Percentiles rank a stretch among this genome's conserved stretches.
Evolutionary conservation across 2,797 vertebrate species (phyloP).

Genomic region (Chromobotia macracanthus): DNA sequence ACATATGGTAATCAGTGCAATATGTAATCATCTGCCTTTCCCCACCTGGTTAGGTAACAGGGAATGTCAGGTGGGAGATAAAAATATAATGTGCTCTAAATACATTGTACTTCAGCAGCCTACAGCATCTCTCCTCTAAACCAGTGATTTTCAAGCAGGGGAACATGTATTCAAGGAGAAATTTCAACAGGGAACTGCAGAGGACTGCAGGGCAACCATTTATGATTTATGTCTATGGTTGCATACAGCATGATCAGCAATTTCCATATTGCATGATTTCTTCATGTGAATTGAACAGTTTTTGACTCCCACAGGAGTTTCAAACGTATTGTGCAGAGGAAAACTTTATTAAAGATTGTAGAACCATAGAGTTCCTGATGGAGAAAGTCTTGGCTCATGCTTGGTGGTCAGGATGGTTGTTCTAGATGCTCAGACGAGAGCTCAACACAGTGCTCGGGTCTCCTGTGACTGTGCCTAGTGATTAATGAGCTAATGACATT

Average conservation of each 20-base stretch:
- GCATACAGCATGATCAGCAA: neutral
- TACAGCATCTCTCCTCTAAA: neutral
- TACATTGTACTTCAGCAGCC: neutral
- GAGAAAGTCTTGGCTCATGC: neutral
- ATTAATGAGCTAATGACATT: constrained; percentile 48
- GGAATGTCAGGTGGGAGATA: neutral
- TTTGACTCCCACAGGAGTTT: neutral
- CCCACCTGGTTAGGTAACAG: constrained; percentile 14
- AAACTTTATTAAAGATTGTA: neutral
- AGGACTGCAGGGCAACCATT: neutral
- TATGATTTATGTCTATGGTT: neutral
- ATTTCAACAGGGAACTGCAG: too few relatives aligned
- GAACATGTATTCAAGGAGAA: neutral
- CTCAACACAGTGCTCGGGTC: neutral
- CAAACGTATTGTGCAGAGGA: neutral
- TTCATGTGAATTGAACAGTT: neutral
- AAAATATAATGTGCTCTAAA: constrained; percentile 16
- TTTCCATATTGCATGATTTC: neutral
- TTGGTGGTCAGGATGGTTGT: neutral
- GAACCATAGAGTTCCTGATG: neutral
- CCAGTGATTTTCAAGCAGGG: neutral
- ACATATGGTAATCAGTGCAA: constrained; percentile 19
- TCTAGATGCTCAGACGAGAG: neutral
- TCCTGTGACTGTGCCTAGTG: constrained; percentile 21
- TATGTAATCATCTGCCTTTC: constrained; percentile 11